phyloP scores from a whole-genome alignment of 1,140 invertebrate genomes.

The Copidosoma floridanum region DNA sequence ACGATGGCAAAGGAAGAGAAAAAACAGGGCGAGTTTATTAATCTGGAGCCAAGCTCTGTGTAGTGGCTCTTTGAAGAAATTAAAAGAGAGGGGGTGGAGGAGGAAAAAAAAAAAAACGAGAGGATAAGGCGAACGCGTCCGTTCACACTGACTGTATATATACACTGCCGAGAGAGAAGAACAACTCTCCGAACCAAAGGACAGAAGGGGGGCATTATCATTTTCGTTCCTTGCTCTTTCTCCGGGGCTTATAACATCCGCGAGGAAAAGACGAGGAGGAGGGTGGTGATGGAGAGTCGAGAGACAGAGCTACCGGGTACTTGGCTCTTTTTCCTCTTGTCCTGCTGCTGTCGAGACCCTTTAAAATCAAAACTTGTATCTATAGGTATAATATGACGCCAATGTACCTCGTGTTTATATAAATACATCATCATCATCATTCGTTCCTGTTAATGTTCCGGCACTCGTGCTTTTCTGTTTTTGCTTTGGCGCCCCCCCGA shows the following conservation, averaged over 20 bases:
- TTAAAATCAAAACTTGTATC: conserved; percentile 49
- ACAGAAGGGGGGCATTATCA: conserved; percentile 45
- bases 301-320: conserved; percentile 44
- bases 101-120: too few species aligned
- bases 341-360: conserved; percentile 53
- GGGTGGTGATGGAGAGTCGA: too few species aligned
- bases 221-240: too few species aligned
- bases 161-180: not conserved
- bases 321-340: conserved; percentile 54
- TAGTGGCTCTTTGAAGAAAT: conserved; percentile 54
- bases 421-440: too few species aligned
- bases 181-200: too few species aligned
- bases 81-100: conserved; percentile 55
- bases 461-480: too few species aligned
- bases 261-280: too few species aligned
- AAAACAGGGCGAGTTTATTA: conserved; percentile 57
- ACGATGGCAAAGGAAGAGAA: conserved; percentile 53
- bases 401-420: too few species aligned
- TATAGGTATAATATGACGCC: too few species aligned
- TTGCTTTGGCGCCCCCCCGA: too few species aligned
- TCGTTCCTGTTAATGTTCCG: conserved; percentile 14
- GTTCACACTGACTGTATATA: conserved; percentile 34
- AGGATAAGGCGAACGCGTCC: conserved; percentile 57
- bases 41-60: too few species aligned
- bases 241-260: too few species aligned